Evolutionary conservation across 2,888 invertebrate species (phyloP).

Genomic region (Biston betularia): DNA sequence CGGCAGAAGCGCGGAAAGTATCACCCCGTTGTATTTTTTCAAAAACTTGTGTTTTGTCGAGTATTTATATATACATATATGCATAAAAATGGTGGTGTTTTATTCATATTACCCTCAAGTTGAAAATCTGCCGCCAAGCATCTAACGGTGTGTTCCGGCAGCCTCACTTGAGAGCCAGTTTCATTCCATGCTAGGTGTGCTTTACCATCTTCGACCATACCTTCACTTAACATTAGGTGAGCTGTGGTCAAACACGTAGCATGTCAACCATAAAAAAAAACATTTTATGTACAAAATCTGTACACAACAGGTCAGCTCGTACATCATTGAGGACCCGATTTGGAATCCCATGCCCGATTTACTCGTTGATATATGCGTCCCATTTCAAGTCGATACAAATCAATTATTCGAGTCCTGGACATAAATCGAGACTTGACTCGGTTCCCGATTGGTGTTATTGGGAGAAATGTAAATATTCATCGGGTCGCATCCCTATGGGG

Average conservation of each 20-base stretch:
- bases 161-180: too few relatives aligned
- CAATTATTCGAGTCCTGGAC: constrained; percentile 42
- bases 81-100: too few relatives aligned
- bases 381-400: constrained; percentile 40
- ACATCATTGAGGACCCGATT: constrained; percentile 28
- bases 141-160: too few relatives aligned
- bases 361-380: constrained; percentile 42
- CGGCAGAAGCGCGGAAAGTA: too few relatives aligned
- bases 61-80: too few relatives aligned
- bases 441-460: constrained; percentile 22
- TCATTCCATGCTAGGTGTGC: too few relatives aligned
- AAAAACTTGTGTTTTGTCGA: too few relatives aligned
- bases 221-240: too few relatives aligned
- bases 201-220: too few relatives aligned
- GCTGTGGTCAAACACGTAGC: not conserved
- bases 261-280: not conserved
- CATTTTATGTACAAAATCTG: not conserved
- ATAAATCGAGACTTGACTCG: constrained; percentile 36
- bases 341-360: constrained; percentile 34
- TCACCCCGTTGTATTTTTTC: too few relatives aligned
- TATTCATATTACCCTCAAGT: too few relatives aligned
- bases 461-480: constrained; percentile 17
- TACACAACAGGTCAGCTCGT: constrained; percentile 12
- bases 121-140: too few relatives aligned
- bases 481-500: constrained; percentile 13